Percentiles rank a stretch among this genome's conserved stretches.
phyloP scores from a whole-genome alignment of 2,113 vertebrate genomes.

The Erythrocebus patas region DNA sequence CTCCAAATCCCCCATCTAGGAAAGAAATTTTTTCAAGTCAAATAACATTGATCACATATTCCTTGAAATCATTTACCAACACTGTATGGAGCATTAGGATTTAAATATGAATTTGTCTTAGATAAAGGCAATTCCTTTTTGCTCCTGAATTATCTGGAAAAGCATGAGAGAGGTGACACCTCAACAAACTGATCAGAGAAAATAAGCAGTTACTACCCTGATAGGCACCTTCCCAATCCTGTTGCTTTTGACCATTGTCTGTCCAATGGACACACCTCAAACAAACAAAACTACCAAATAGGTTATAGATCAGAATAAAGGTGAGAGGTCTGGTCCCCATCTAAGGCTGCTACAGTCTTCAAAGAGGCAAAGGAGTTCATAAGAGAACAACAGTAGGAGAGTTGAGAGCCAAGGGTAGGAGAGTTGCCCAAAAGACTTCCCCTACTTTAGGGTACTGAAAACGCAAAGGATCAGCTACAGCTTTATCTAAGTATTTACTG shows the following conservation, averaged over 20 bases:
- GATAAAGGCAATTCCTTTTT: slow-evolving; percentile 44
- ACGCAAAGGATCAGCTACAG: slow-evolving; percentile 62
- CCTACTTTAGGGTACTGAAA: slow-evolving; percentile 61
- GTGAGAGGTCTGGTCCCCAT: slow-evolving; percentile 53
- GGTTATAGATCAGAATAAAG: slow-evolving; percentile 1
- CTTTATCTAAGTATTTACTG: slow-evolving; percentile 55
- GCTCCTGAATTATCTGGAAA: slow-evolving; percentile 5
- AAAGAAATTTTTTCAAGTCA: slow-evolving; percentile 50
- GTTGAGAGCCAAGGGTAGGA: slow-evolving; percentile 72
- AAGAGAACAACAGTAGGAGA: slow-evolving; percentile 31
- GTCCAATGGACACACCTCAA: slow-evolving; percentile 70
- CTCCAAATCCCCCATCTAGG: slow-evolving; percentile 34
- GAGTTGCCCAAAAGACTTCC: slow-evolving; percentile 73
- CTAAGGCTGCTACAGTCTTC: slow-evolving; percentile 53
- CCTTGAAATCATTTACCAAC: slow-evolving; percentile 61
- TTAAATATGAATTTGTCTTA: slow-evolving; percentile 34
- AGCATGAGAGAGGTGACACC: slow-evolving; percentile 24
- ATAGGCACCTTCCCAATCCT: slow-evolving; percentile 27
- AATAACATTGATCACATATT: slow-evolving; percentile 60
- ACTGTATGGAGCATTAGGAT: slow-evolving; percentile 44
- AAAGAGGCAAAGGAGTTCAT: slow-evolving; percentile 51
- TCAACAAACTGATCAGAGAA: slow-evolving; percentile 32
- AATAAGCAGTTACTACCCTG: slow-evolving; percentile 43
- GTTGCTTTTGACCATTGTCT: slow-evolving; percentile 55
- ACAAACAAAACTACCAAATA: slow-evolving; percentile 73